A percentile compares a stretch with the other conserved stretches of the same genome.
Conservation (phyloP, 2,888 invertebrate genomes). For the Ferrisia virgata region DNA sequence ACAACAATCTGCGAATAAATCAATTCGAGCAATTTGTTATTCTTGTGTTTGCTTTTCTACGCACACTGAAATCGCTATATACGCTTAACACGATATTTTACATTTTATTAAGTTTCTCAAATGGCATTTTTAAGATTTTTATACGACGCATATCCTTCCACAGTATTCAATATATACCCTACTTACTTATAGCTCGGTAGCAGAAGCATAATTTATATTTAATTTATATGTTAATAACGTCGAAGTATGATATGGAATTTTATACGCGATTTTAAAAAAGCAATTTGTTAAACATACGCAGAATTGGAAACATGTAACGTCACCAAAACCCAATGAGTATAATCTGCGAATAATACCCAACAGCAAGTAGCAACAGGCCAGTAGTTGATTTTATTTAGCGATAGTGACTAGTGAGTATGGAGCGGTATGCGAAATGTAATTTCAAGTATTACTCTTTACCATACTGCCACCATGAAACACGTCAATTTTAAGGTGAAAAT, state of each 20-base stretch:
- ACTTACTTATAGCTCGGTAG: no score
- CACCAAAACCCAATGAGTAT: background rate
- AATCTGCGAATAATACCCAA: background rate
- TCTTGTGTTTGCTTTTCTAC: background rate
- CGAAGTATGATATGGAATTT: background rate
- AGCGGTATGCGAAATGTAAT: background rate
- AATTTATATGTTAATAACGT: background rate
- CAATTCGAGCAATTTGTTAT: background rate
- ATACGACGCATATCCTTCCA: no score
- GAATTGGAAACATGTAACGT: background rate
- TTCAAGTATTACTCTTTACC: constrained; percentile 7
- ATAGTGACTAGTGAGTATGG: background rate
- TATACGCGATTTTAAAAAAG: background rate
- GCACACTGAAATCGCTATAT: background rate
- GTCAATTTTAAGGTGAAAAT: background rate
- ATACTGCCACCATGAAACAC: background rate
- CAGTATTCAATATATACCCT: no score
- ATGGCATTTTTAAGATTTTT: background rate
- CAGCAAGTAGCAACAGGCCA: constrained; percentile 13
- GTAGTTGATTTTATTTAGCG: background rate
- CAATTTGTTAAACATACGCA: background rate
- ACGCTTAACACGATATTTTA: background rate
- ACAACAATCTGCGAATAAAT: background rate
- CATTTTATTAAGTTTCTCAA: background rate
- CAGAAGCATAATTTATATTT: background rate